A percentile compares a stretch with the other conserved stretches of the same genome.
Evolutionary conservation across 92 coral and sea anemone species (phyloP).

Genomic region (Zoanthus sociatus): DNA sequence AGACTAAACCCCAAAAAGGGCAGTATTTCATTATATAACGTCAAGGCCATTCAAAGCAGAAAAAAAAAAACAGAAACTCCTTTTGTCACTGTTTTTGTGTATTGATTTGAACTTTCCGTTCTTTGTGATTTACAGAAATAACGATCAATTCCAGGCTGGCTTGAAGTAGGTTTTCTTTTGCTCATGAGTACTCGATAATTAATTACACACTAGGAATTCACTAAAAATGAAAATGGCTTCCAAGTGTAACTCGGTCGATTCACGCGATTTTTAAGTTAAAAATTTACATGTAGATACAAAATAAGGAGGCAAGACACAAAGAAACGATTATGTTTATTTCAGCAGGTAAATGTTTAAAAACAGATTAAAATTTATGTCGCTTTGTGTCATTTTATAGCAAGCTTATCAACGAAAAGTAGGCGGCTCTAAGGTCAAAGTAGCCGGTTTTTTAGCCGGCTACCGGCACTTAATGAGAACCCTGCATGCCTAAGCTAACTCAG

Average conservation of each 20-base stretch:
- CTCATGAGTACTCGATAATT: background rate
- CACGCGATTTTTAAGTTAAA: slow-evolving; percentile 3
- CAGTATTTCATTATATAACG: no score
- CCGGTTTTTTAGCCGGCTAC: background rate
- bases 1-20: no score
- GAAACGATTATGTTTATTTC: background rate
- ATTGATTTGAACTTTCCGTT: no score
- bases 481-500: no score
- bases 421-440: no score
- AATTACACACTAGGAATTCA: background rate
- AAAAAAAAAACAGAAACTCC: no score
- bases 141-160: background rate
- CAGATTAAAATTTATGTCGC: background rate
- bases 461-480: slow-evolving; percentile 3
- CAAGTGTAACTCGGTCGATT: slow-evolving; percentile 6
- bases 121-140: no score
- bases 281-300: background rate
- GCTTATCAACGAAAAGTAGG: background rate
- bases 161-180: background rate
- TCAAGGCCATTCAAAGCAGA: no score
- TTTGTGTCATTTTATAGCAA: slow-evolving; percentile 2
- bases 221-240: slow-evolving; percentile 5
- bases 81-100: no score
- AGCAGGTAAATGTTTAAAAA: slow-evolving; percentile 2
- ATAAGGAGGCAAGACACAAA: background rate